Conservation (phyloP, 1,140 invertebrate species). For the Ceratitis capitata region DNA sequence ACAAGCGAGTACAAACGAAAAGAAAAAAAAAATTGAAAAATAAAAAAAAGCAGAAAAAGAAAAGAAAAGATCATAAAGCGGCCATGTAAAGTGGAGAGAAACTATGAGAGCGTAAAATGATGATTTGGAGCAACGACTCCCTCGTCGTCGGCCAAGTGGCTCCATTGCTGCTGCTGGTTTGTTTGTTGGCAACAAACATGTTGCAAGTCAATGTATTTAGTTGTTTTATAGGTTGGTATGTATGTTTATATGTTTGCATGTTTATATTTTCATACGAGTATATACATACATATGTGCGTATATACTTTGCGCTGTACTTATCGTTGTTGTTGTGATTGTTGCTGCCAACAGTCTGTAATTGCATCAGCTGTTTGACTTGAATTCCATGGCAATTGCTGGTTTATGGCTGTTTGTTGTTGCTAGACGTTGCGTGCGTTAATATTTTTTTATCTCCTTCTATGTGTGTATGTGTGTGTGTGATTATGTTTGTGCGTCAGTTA, state of each 20-base stretch:
- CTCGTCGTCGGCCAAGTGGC: not conserved
- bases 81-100: not conserved
- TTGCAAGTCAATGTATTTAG: not conserved
- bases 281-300: not conserved
- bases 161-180: not conserved
- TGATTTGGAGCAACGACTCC: not conserved
- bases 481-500: not conserved
- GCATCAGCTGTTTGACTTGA: constrained; percentile 22
- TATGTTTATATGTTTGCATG: not conserved
- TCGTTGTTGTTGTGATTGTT: not conserved
- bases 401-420: no score
- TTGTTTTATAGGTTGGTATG: not conserved
- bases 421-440: not conserved
- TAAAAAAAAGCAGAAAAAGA: not conserved
- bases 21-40: not conserved
- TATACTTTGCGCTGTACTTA: not conserved
- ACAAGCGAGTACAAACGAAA: not conserved
- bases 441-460: not conserved
- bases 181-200: constrained; percentile 8
- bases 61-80: not conserved
- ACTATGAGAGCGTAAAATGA: constrained; percentile 12
- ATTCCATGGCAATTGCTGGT: constrained; percentile 4
- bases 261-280: not conserved
- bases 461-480: not conserved
- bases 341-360: constrained; percentile 1